Percentiles rank a stretch among this genome's conserved stretches.
Evolutionary conservation across 2,888 invertebrate species (phyloP).

Genomic region (Agrotis exclamationis): DNA sequence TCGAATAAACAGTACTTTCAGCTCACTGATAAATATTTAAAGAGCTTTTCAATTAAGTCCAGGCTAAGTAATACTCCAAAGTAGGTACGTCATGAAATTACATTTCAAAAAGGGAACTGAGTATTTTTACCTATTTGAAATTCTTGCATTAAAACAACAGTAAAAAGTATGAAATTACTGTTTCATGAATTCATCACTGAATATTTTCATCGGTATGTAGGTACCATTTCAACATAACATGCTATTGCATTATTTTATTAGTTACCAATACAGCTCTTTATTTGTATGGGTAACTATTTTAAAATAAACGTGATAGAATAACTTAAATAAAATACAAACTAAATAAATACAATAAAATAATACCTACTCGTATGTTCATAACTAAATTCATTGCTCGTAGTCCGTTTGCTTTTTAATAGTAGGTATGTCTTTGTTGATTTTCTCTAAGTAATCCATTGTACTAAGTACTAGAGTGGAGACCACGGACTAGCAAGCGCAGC

Average conservation of each 20-base stretch:
- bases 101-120: constrained; percentile 21
- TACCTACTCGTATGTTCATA: too few relatives aligned
- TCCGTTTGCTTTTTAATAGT: too few relatives aligned
- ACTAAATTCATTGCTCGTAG: too few relatives aligned
- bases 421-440: too few relatives aligned
- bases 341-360: too few relatives aligned
- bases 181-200: not conserved
- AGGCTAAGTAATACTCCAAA: constrained; percentile 53
- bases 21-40: constrained; percentile 60
- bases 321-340: too few relatives aligned
- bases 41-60: constrained; percentile 56
- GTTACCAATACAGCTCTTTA: not conserved
- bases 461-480: too few relatives aligned
- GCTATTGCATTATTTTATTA: too few relatives aligned
- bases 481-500: too few relatives aligned
- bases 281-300: too few relatives aligned
- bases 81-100: constrained; percentile 34
- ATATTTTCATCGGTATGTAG: not conserved
- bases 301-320: too few relatives aligned
- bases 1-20: constrained; percentile 60
- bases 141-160: not conserved
- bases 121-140: constrained; percentile 16
- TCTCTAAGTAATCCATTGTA: too few relatives aligned
- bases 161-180: not conserved
- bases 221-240: not conserved